Conservation (phyloP, 2,113 vertebrate genomes). For the Empidonax alnorum region DNA sequence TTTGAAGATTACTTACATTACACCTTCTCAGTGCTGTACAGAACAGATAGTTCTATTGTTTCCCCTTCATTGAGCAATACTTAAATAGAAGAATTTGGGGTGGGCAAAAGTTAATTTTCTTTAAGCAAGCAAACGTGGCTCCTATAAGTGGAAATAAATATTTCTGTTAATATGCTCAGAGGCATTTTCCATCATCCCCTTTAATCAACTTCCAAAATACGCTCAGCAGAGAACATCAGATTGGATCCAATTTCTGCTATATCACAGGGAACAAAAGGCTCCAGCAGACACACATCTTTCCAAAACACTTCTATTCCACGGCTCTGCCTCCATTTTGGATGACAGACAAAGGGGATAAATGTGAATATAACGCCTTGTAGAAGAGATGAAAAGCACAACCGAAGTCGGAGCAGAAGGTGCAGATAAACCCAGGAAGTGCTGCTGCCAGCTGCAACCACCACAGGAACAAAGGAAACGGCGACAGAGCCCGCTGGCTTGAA, state of each 20-base stretch:
- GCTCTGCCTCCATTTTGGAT: constrained; percentile 67
- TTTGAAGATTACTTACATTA: background rate
- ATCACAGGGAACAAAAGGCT: constrained; percentile 41
- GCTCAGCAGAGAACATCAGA: background rate
- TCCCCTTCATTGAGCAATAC: background rate
- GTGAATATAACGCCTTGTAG: background rate
- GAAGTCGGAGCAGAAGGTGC: background rate
- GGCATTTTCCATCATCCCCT: constrained; percentile 12
- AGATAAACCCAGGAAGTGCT: constrained; percentile 50
- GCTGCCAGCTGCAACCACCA: background rate
- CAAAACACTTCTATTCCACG: constrained; percentile 8
- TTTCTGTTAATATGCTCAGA: background rate
- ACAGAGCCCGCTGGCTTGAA: background rate
- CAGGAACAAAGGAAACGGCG: constrained; percentile 45
- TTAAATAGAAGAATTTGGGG: background rate
- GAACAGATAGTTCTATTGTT: background rate
- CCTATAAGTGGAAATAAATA: background rate
- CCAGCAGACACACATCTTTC: background rate
- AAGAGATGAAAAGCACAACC: background rate
- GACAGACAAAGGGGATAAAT: constrained; percentile 43
- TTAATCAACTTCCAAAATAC: background rate
- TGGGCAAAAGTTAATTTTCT: constrained; percentile 8
- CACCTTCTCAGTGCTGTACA: fast-evolving
- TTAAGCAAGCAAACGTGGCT: background rate
- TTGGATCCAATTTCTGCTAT: background rate